Evolutionary conservation across 1,140 invertebrate species (phyloP), one percentile per base, ranked within the genome.

Genomic region (Brachionus calyciflorus): DNA sequence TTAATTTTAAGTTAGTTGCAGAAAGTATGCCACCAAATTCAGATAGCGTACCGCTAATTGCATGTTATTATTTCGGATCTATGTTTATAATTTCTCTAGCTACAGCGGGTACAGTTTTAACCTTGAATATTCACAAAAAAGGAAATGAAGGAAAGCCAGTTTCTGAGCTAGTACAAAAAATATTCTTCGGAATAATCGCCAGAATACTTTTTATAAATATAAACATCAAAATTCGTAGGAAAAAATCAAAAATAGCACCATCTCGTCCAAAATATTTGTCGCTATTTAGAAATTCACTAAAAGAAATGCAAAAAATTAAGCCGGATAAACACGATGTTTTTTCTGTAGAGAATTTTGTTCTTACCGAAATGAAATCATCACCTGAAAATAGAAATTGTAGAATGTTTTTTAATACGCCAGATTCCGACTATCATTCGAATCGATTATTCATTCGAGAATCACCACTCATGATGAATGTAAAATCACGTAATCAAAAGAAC

Each of bases 11-110:
- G 93, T 30, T 60, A 87, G 91, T 95, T 19, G 86, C 92, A 63
- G 92, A 95, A 82, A 92, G 90, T 51, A 87, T 94, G 80, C 93
- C 93, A n/a, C 92, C 93, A 0, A 94, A 92, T 1, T 92, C 93
- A 80, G 93, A 94, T 83, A 93, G 91, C 1, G 81, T 88, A 55
- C 93, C 93, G 3, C 86, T 95, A 19, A 93, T 95, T 79, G 92
- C 91, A 85, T 85, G 94, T 76, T 94, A 94, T 83, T 95, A 94
- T 81, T 92, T 92, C 21, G 91, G 93, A 0, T 93, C 92, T 80
- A 94, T 94, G 79, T 93, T 91, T 80, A 88, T 94, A 75, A 92
- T 94, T 12, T 91, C 92, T 0, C 91, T 93, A 80, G 92, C 92
- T 5, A 93, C 92, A 0, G 92, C 90, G 1, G 87, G 94, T 79